Evolutionary conservation across 2,888 invertebrate genomes (phyloP).

Genomic region (Drosophila paracracens): DNA sequence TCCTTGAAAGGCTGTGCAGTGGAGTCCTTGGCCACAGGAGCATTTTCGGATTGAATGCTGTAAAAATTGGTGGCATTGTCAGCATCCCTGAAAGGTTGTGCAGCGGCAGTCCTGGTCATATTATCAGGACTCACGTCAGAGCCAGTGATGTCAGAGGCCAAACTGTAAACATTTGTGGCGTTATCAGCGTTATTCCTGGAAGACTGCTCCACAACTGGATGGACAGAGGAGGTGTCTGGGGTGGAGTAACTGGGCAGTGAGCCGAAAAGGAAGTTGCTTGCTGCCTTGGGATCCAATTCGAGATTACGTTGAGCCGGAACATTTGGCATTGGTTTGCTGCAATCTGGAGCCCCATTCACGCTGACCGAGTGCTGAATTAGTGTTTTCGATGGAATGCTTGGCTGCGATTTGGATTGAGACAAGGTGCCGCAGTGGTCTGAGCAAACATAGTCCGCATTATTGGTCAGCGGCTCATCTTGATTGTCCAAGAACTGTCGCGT

Average conservation of each 20-base stretch:
- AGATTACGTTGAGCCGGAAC: background rate
- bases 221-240: background rate
- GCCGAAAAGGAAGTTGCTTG: background rate
- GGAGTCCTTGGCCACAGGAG: background rate
- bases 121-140: background rate
- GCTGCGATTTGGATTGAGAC: conserved; percentile 16
- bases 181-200: background rate
- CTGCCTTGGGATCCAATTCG: background rate
- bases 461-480: background rate
- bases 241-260: background rate
- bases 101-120: background rate
- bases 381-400: conserved; percentile 17
- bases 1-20: background rate
- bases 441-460: background rate
- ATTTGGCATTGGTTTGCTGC: conserved; percentile 9
- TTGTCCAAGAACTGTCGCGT: background rate
- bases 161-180: background rate
- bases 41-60: background rate
- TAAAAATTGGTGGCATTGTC: background rate
- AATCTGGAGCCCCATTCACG: background rate
- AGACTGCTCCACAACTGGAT: background rate
- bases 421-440: background rate
- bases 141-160: background rate
- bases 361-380: background rate
- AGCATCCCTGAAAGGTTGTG: background rate